Evolutionary conservation across 2,113 vertebrate species (phyloP), one percentile per base, ranked within the genome.

Genomic region (Phyllostomus hastatus): DNA sequence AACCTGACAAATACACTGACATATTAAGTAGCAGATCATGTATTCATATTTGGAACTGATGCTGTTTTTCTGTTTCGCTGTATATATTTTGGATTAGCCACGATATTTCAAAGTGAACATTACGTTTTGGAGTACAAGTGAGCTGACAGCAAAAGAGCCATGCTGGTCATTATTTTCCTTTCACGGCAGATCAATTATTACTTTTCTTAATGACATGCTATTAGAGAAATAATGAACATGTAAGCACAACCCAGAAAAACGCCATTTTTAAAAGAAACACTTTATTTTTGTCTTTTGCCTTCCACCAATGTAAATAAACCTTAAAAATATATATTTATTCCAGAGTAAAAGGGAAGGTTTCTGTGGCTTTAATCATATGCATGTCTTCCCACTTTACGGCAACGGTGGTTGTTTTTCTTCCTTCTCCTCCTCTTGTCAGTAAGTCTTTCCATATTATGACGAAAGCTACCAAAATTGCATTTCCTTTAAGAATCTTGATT

Each of bases 21-120:
- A 98, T 98, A 99, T 99, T 99, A 98, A 99, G 98, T 96, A 98
- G 97, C 96, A 98, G 95, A 98, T 98, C 98, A 98, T 98, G 98
- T 98, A 99, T 99, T 99, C 98, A 98, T 98, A 98, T 98, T 98
- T 97, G 97, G 97, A 98, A 97, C 96, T 69, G 95, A 76, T 97
- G 98, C 98, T 98, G 97, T 98, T 98, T 97, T 96, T 95, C 96
- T 98, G 84, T 96, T 97, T 95, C 89, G 94, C 97, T 98, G 91
- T 72, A 95, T 91, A 96, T 96, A 95, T 97, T 81, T 96, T 81
- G 97, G 96, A 98, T 98, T 98, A 97, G 88, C 72, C 96, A 91
- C 67, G 94, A 95, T 97, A 97, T 97, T 98, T 98, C 96, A 97
- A 96, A 97, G 97, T 52, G 82, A 94, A 80, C 33, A 86, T 91